Evolutionary conservation across 2,113 vertebrate species (phyloP), one percentile per base, ranked within the genome.

Genomic region (Nematolebias whitei): DNA sequence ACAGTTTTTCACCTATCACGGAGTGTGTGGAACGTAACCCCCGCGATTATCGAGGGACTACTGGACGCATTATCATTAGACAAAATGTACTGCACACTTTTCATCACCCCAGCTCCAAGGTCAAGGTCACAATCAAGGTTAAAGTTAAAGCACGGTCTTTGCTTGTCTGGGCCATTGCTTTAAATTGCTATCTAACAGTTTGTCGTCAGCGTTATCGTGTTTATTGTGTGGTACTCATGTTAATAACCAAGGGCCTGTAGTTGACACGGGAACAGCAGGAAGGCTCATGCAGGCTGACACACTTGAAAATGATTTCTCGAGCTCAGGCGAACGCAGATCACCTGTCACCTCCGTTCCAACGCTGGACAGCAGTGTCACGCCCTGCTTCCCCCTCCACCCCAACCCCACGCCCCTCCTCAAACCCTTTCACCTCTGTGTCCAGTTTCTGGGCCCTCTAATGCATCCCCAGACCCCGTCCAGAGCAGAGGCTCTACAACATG

Each of bases 401-500:
- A 29, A 35, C 32, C 40, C 18, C 43, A 13, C 26, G 20, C 29
- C 47, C 23, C 49, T 53, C 52, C 43, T 48, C 59, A 59, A 35
- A 59, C 65, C 68, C 60, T 48, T 59, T 58, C 65, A 68, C 63
- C 62, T 72, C 58, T 78, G 71, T 45, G 89, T 89, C 76, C 88
- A 87, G 91, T 95, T 94, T 93, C 91, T 90, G 88, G 90, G 71
- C 39, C 88, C 84, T 87, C 89, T 95, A 93, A 95, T 96, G 91
- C 93, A 94, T 95, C 94, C 94, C 93, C 87, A 92, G 91, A 94
- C 92, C 91, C 91, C 83, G 81, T 90, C 92, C 92, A 94, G 90
- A 93, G 92, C 92, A 92, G 91, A 93, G 92, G 88, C 94, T 92
- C 93, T 89, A 93, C 93, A 94, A 94, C 94, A 94, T 90, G 93